Evolutionary conservation across 1,140 invertebrate species (phyloP), one percentile per base, ranked within the genome.

Genomic region (Pteromalus puparum): DNA sequence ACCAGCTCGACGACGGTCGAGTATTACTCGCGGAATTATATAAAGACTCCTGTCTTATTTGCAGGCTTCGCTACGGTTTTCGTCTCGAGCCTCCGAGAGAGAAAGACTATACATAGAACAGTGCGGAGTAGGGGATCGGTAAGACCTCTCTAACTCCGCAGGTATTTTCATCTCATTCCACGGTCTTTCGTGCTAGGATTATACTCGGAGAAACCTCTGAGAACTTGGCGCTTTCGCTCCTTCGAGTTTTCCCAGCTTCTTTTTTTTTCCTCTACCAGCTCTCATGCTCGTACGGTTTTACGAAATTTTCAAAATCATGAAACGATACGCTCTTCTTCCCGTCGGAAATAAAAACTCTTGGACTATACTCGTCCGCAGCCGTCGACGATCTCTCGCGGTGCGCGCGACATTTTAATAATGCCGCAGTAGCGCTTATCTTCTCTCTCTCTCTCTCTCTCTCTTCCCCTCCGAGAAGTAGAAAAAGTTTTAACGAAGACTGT

Each of bases 151-250:
- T 91, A 92, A 93, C 92, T 92, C 91, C 88, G 34, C 88, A 92
- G 91, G 91, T 92, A 92, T 93, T 93, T 93, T 93, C 92, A 92
- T 92, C 91, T 91, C 91, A 93, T 92, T 92, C 89, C 85, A 88
- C 88, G 88, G 89, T 89, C 91, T 90, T 87, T 86, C 85, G 86
- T 88, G 76, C 87, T 89, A 90, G 91, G 92, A 93, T 93, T 93
- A n/a, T n/a, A 92, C 90, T 93, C 87, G 83, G 81, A 89, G 89
- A 91, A 90, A 91, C 90, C 87, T 89, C 86, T 86, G 89, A 89
- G 89, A 92, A 93, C 89, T 93, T 91, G 89, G 88, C 87, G 87
- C 87, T 90, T 89, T 89, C 86, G 86, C 87, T 86, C 24, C 10
- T 80, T 70, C 68, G 67, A 38, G 2, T 81, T 80, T 72, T 86